Evolutionary conservation across 1,140 invertebrate genomes (phyloP), one percentile per base, ranked within the genome.

Genomic region (Tenebrio molitor): DNA sequence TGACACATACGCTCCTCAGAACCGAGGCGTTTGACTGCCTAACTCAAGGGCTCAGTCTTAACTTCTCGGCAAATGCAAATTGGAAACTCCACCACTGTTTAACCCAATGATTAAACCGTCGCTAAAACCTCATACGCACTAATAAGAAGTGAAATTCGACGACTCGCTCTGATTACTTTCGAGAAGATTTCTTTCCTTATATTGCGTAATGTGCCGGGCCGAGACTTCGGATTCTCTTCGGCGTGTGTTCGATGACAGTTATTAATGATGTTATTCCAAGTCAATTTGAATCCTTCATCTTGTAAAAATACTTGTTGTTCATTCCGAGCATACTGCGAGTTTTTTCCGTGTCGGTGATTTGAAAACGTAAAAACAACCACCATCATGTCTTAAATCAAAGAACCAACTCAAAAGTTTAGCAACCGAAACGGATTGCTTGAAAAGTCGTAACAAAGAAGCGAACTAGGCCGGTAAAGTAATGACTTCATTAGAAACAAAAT

Each of bases 271-370:
- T 46, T 46, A 46, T 46, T 46, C 44, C 44, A 19, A 50, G 44
- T 50, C 44, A 50, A 50, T 50, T 50, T 50, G n/a, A 50, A 50
- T 50, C 44, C 19, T 50, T 50, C 44, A 46, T 46, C 44, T 46
- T 10, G 29, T 33, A 33, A 33, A 33, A 33, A 33, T 33, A 33
- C 29, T 10, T 33, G 4, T 33, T 10, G 4, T 33, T 33, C 29
- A 33, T 33, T 33, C 10, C 10, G 4, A 4, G 4, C 10, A 5
- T 5, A 33, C 10, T 10, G 4, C 4, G 29, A 33, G 12, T 39
- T 39, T 7, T 39, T 39, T 12, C n/a, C 12, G 36, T 39, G 7
- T 39, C 29, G 29, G 4, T 33, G 29, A 4, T 33, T 33, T 33
- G 10, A 33, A 33, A 33, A 33, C 29, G n/a, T n/a, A n/a, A n/a